A percentile compares a stretch with the other conserved stretches of the same genome.
Evolutionary conservation across 2,888 invertebrate genomes (phyloP).

Genomic region (Hydraecia micacea): DNA sequence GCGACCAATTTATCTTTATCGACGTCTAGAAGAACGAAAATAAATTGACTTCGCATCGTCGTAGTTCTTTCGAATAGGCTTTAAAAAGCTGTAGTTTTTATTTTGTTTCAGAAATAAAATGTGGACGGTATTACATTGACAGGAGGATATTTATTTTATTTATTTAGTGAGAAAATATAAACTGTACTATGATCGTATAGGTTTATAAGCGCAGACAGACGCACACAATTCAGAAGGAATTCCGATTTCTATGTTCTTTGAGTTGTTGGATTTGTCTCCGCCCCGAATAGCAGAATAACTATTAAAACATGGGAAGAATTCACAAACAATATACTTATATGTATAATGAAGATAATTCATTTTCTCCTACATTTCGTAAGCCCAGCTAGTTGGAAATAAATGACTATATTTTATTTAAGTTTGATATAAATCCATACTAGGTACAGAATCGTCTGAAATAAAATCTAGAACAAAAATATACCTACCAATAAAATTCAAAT

Average conservation of each 20-base stretch:
- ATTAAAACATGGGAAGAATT: too few species aligned
- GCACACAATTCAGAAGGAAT: not conserved
- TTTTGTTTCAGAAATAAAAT: constrained; percentile 39
- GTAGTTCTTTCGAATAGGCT: constrained; percentile 32
- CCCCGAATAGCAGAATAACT: too few species aligned
- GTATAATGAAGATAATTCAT: too few species aligned
- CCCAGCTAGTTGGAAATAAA: not conserved
- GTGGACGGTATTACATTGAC: not conserved
- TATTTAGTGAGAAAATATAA: constrained; percentile 9
- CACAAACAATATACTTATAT: too few species aligned
- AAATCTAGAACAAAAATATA: constrained; percentile 5
- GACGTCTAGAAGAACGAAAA: constrained; percentile 59
- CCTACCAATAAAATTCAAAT: constrained; percentile 14
- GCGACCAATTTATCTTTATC: constrained; percentile 63
- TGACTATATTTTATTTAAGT: not conserved
- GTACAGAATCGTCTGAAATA: not conserved
- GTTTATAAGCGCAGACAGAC: not conserved
- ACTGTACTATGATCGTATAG: not conserved
- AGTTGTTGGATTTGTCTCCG: too few species aligned
- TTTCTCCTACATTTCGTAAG: too few species aligned
- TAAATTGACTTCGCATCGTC: constrained; percentile 59
- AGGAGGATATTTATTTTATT: constrained; percentile 23
- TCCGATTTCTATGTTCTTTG: not conserved
- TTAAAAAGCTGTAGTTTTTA: constrained; percentile 46
- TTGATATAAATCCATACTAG: not conserved